These are phyloP conservation scores for Halesus radiatus DNA, from an alignment of 1,140 invertebrate genomes.

Conservation along the genomic window DNA sequence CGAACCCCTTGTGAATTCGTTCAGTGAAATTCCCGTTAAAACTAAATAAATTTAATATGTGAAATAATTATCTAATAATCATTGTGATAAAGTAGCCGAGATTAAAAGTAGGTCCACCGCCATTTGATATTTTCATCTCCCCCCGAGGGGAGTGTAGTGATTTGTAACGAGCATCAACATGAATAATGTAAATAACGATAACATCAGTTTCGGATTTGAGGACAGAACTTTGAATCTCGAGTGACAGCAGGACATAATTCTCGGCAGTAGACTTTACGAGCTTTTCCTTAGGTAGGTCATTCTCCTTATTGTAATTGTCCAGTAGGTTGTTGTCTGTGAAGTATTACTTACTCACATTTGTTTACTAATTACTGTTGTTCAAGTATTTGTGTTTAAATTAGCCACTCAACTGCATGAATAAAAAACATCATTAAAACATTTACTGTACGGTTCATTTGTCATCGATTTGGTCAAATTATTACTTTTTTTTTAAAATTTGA, in stretches of 20 bases:
- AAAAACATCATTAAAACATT: no score
- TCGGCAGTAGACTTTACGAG: slow-evolving; percentile 35
- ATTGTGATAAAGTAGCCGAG: slow-evolving; percentile 4
- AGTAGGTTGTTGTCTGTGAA: neutral
- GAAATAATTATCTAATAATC: neutral
- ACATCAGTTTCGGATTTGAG: neutral
- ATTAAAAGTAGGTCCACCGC: neutral
- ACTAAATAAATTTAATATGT: neutral
- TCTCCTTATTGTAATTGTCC: neutral
- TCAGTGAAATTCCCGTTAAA: neutral
- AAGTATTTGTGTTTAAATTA: no score
- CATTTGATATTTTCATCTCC: no score
- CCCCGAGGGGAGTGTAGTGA: no score
- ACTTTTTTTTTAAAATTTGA: no score
- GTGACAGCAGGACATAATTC: slow-evolving; percentile 25
- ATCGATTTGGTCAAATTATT: no score
- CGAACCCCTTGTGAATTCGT: neutral
- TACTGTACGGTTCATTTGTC: no score
- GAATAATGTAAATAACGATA: neutral
- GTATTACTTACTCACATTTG: neutral
- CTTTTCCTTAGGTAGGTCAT: slow-evolving; percentile 34
- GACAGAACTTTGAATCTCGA: slow-evolving; percentile 33
- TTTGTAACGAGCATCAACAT: neutral
- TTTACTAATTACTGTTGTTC: no score
- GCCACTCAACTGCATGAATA: no score